Percentiles rank a stretch among this genome's conserved stretches.
phyloP scores from a whole-genome alignment of 2,113 vertebrate species.

The Alligator mississippiensis region DNA sequence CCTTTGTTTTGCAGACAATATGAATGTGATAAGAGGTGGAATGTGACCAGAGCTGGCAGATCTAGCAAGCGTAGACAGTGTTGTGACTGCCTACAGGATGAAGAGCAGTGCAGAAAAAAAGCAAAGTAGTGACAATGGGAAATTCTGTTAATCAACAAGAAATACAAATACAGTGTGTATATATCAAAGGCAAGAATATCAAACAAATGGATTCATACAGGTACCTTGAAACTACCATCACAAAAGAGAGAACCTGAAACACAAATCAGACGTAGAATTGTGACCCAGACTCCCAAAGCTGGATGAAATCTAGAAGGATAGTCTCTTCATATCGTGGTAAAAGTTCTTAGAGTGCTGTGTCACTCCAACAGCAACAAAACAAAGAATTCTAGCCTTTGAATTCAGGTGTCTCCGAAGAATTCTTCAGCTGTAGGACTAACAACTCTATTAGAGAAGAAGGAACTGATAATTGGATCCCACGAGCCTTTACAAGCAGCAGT shows the following conservation, averaged over 20 bases:
- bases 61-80: too few species aligned
- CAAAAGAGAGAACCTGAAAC: not conserved
- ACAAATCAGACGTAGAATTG: not conserved
- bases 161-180: not conserved
- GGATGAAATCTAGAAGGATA: not conserved
- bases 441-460: constrained; percentile 49
- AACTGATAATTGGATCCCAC: constrained; percentile 66
- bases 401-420: constrained; percentile 50
- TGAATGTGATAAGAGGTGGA: too few species aligned
- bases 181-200: not conserved
- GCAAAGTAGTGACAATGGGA: not conserved
- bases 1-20: not conserved
- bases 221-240: not conserved
- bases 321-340: not conserved
- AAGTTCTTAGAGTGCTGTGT: not conserved
- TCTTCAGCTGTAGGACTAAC: constrained; percentile 31
- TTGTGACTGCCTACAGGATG: too few species aligned
- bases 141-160: not conserved
- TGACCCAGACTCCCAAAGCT: not conserved
- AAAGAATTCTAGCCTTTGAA: constrained; percentile 39
- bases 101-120: not conserved
- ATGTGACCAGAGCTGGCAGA: too few species aligned
- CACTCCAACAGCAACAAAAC: constrained; percentile 17
- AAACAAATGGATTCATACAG: not conserved
- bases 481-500: constrained; percentile 50